Percentiles rank a stretch among this genome's conserved stretches.
Evolutionary conservation across 1,140 invertebrate species (phyloP).

Genomic region (Octopus bimaculoides): DNA sequence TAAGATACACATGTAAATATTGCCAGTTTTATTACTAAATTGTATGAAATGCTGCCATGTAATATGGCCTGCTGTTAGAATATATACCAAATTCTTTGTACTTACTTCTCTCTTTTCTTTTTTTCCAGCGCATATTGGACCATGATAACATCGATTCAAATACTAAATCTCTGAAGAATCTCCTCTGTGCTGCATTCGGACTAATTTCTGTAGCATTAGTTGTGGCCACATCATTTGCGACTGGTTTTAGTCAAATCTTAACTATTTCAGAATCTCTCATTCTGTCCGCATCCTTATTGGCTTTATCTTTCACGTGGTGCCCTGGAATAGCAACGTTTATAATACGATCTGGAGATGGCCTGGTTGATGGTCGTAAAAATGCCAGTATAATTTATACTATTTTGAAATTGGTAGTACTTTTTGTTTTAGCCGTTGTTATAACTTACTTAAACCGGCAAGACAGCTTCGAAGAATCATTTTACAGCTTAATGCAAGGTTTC

Average conservation of each 20-base stretch:
- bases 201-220: background rate
- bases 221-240: background rate
- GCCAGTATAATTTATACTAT: background rate
- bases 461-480: background rate
- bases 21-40: no score
- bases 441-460: background rate
- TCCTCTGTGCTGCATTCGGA: background rate
- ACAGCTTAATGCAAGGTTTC: background rate
- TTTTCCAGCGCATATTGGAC: background rate
- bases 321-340: background rate
- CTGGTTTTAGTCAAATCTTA: background rate
- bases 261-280: slow-evolving; percentile 9
- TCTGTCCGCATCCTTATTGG: slow-evolving; percentile 15
- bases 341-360: background rate
- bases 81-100: background rate
- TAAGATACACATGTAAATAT: no score
- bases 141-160: background rate
- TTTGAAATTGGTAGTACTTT: background rate
- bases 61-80: no score
- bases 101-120: background rate
- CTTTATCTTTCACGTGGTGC: slow-evolving; percentile 24
- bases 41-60: no score
- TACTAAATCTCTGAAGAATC: background rate
- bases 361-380: background rate
- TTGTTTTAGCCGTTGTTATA: background rate